Evolutionary conservation across 2,888 invertebrate genomes (phyloP), one percentile per base, ranked within the genome.

Genomic region (Sturmia bella): DNA sequence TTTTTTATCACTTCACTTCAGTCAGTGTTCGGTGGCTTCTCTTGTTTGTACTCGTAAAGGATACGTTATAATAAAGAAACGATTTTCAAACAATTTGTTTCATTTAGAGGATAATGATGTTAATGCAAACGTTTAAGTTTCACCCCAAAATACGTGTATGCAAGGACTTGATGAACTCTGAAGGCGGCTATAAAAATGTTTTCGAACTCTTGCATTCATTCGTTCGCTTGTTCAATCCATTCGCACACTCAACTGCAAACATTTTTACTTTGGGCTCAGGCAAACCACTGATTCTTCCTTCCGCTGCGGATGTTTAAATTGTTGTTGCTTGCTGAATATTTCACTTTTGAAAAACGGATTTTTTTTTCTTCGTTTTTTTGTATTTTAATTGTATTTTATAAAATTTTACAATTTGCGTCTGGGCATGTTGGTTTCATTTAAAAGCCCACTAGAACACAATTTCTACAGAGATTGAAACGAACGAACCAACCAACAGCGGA

Each of bases 231-330:
- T 43, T 2, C 32, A 32, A 6, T 9, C 24, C 41, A 4, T 59
- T 41, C 21, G 12, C n/a, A 11, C 27, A 27, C 3, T 41, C 76
- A 61, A 37, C 66, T 66, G 66, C 82, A 70, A 69, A 63, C 74
- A 74, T 69, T 78, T 78, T 66, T 70, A 66, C 82, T 75, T 70
- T 66, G 74, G 78, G 78, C 73, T 75, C 75, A 70, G 66, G 82
- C 82, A 82, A 78, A 78, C 82, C 82, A 82, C 78, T 82, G 82
- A 78, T 78, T 82, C 82, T 82, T 82, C 82, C 82, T 82, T 82
- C 82, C 82, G 82, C 50, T 78, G 56, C 82, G 82, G 82, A 82
- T 82, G 82, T 82, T 82, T 75, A 61, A 76, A 69, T 69, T 76
- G 69, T 43, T 76, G 76, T 76, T 76, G 69, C 41, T 68, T 50